phyloP scores from a whole-genome alignment of 53 echinoderm and acorn worm genomes.

The Henricia sp. region DNA sequence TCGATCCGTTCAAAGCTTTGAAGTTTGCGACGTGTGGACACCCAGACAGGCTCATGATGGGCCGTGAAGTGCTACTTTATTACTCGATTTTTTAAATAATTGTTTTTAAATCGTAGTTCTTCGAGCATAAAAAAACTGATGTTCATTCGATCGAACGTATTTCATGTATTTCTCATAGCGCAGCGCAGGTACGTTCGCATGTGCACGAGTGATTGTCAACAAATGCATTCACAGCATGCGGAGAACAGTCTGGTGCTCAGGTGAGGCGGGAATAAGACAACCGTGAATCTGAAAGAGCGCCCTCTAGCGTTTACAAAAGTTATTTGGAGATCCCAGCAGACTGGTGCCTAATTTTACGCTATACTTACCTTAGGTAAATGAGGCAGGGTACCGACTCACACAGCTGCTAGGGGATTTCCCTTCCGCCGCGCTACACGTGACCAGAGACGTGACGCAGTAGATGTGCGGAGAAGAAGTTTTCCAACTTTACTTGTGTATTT shows the following conservation, averaged over 20 bases:
- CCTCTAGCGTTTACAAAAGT: slow-evolving; percentile 18
- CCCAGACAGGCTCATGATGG: slow-evolving; percentile 95
- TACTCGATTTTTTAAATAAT: background rate
- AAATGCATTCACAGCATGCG: slow-evolving; percentile 33
- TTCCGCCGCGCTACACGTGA: too few relatives aligned
- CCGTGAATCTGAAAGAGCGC: slow-evolving; percentile 21
- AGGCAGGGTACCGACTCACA: background rate
- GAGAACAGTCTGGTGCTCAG: slow-evolving; percentile 37
- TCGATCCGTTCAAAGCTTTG: slow-evolving; percentile 92
- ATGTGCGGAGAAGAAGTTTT: too few relatives aligned
- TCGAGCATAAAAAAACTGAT: too few relatives aligned
- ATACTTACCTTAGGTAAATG: background rate
- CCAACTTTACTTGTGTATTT: too few relatives aligned
- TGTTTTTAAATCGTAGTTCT: too few relatives aligned
- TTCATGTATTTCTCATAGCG: too few relatives aligned
- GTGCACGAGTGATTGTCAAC: slow-evolving; percentile 41
- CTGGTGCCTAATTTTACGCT: slow-evolving; percentile 25
- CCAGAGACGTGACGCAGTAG: too few relatives aligned
- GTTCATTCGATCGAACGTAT: too few relatives aligned
- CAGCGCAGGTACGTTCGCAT: background rate
- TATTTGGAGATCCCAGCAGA: slow-evolving; percentile 12
- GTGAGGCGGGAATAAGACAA: slow-evolving; percentile 43
- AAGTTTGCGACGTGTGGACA: slow-evolving; percentile 95
- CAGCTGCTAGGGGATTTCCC: slow-evolving; percentile 41
- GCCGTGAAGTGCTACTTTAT: slow-evolving; percentile 36